phyloP scores from a whole-genome alignment of 1,140 invertebrate species.

The Choristoneura fumiferana region DNA sequence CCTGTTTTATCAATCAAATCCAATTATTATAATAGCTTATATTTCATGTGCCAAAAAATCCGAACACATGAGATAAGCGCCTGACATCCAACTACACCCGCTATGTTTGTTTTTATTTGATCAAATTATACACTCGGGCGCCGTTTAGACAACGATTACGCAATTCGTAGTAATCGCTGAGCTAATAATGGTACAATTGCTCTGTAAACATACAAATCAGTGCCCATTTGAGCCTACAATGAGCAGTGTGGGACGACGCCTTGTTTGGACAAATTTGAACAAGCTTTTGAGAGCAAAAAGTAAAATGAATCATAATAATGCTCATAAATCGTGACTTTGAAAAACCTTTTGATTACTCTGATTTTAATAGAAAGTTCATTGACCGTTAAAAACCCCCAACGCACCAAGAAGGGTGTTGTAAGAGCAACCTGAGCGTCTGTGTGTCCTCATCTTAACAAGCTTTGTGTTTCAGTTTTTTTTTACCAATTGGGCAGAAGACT shows the following conservation, averaged over 20 bases:
- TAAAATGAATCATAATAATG: conserved; percentile 2
- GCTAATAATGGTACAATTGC: conserved; percentile 54
- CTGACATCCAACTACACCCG: conserved; percentile 20
- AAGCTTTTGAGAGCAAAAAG: neutral
- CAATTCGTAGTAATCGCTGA: conserved; percentile 48
- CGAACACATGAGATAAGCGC: neutral
- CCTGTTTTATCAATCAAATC: no score
- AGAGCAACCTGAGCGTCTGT: no score
- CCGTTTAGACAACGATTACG: conserved; percentile 39
- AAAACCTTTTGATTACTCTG: neutral
- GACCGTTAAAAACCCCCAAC: no score
- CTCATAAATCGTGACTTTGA: conserved; percentile 1
- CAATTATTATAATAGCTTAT: no score
- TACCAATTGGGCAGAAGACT: no score
- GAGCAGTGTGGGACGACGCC: conserved; percentile 5
- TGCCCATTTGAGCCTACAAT: conserved; percentile 40
- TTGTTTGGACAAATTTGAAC: conserved; percentile 2
- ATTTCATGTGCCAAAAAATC: conserved; percentile 26
- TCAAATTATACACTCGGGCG: conserved; percentile 55
- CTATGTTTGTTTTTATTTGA: conserved; percentile 50
- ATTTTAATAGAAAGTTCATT: neutral
- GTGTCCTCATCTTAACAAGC: no score
- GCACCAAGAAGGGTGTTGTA: no score
- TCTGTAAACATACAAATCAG: conserved; percentile 58
- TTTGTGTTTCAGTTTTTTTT: no score